Base-by-base conservation (phyloP, 2,888 invertebrate genomes). In the Anorthoa munda region DNA sequence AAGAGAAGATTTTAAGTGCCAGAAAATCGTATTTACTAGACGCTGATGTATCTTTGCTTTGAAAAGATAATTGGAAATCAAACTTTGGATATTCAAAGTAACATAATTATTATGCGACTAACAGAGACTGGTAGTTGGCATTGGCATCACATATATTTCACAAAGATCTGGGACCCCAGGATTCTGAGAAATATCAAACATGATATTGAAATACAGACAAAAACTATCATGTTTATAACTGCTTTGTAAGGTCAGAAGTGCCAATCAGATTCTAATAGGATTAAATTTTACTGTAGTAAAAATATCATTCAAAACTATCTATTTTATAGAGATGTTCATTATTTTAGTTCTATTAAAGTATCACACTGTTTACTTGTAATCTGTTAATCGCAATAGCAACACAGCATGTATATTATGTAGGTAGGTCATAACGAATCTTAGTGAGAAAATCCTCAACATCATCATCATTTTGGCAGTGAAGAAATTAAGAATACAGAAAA, bases 371-470 rank as follows among this genome's bases (percentile, higher is more conserved):
- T 18, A 55, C 13, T 53, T 26, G 3, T 53, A 26, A 61, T 61
- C 9, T 26, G 23, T 55, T 46, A 63, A 64, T 66, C 83, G 83
- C 79, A 63, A 83, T 50, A 59, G 79, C 83, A 63, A 58, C 31
- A 45, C 15, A n/a, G 4, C 56, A 70, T 23, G 23, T 50, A 7
- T 31, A 76, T 1, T 51, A 75, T 21, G 65, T 66, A 68, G 26
- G 63, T 56, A 46, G 68, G 76, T 79, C 79, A 77, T 50, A 51
- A 67, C 64, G 46, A 12, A n/a, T n/a, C 5, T 51, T 18, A 0
- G 59, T 59, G 46, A 26, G 48, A 65, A 72, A 23, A 60, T 23
- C n/a, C n/a, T n/a, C n/a, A n/a, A n/a, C 39, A 39, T 26, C 26
- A 26, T 39, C 7, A 61, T 26, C 13, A 61, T 73, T 26, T 53